Evolutionary conservation across 2,113 vertebrate species (phyloP), one percentile per base, ranked within the genome.

Genomic region (Nyctereutes procyonoides): DNA sequence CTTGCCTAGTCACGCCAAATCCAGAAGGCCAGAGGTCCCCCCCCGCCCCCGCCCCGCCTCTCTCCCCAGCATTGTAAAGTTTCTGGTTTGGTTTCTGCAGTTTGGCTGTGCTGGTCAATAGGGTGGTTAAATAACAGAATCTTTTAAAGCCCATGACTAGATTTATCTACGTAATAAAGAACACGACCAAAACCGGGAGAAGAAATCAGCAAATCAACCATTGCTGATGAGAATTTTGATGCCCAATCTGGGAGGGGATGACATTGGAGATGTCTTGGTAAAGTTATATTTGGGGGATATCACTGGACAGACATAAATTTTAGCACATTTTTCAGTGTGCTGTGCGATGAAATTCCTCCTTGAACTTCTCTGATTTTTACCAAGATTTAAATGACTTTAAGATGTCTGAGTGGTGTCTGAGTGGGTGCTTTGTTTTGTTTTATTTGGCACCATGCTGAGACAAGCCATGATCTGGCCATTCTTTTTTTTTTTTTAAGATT

Each of bases 21-120:
- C 24, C 32, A 8, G 51, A 15, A 76, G 16, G 14, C 14, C 38
- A 26, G 73, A 48, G 43, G 20, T 35, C 24, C 26, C 8, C 65
- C 32, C 0, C 17, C n/a, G 3, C 65, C 32, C 0, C 17, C n/a
- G 3, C 17, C n/a, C 20, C 26, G 1, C 30, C 15, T 5, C 15
- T 17, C 38, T 28, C 13, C 81, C n/a, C 1, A 22, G 8, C 32
- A 2, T 35, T 43, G 17, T 19, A 13, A 13, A 69, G 65, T 69
- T 69, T 69, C 32, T n/a, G 65, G 65, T 69, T 69, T 69, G 12
- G 14, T 26, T 62, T 15, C 80, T 38, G n/a, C 15, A 20, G 28
- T 56, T 60, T 35, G 30, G 5, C 1, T 32, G 9, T 20, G 14
- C n/a, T 32, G 13, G 3, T 38, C 24, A 17, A 13, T 9, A 48